phyloP scores from a whole-genome alignment of 2,888 invertebrate species.

The Andrena praecox region DNA sequence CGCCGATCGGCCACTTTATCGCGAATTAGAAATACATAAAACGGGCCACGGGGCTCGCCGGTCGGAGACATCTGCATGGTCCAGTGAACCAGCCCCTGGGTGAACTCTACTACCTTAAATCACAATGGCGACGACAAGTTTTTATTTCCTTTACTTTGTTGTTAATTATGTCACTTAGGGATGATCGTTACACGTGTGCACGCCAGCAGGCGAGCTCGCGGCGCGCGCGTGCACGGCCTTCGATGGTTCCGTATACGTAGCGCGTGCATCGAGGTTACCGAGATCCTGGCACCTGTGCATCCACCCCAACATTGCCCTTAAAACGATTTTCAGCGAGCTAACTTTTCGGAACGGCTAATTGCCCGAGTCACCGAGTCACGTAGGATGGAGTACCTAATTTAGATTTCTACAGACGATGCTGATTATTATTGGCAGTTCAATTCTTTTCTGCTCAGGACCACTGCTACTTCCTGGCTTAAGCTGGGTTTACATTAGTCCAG shows the following conservation, averaged over 20 bases:
- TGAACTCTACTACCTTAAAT: conserved; percentile 76
- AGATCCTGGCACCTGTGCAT: neutral
- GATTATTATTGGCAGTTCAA: no score
- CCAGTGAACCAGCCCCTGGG: conserved; percentile 45
- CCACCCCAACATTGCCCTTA: neutral
- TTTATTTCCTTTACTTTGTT: conserved; percentile 65
- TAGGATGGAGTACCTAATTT: no score
- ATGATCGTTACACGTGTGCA: conserved; percentile 66
- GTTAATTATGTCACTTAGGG: conserved; percentile 68
- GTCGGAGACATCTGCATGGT: conserved; percentile 57
- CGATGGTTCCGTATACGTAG: conserved; percentile 61
- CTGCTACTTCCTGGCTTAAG: no score
- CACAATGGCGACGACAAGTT: conserved; percentile 80
- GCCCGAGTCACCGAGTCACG: no score
- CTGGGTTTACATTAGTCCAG: no score
- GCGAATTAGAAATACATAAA: conserved; percentile 34
- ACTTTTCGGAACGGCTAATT: no score
- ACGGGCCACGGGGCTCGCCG: conserved; percentile 9
- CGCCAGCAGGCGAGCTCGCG: conserved; percentile 49
- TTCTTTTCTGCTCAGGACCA: no score
- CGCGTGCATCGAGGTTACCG: conserved; percentile 34
- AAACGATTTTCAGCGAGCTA: neutral
- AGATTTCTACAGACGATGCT: no score
- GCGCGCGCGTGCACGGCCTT: conserved; percentile 53
- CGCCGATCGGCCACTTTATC: conserved; percentile 28